Percentiles rank a stretch among this genome's conserved stretches.
These are phyloP conservation scores for Tromatobia lineatoria DNA, from an alignment of 2,888 invertebrate species.

Conservation along the genomic window DNA sequence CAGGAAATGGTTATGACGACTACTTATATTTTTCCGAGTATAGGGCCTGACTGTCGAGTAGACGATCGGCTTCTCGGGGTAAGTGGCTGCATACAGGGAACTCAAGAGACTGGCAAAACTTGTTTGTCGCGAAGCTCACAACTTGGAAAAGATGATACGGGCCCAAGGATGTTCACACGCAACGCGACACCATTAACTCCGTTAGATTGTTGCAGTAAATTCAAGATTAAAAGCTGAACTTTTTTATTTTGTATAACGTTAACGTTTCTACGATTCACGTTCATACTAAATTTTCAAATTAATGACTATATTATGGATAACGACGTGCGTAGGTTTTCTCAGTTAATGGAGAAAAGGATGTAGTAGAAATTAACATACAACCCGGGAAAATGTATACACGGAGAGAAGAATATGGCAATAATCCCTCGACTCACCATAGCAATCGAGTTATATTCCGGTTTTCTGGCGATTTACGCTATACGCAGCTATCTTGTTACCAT, in stretches of 20 bases:
- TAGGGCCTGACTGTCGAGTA: conserved; percentile 9
- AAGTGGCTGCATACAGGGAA: conserved; percentile 6
- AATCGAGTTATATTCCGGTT: no score
- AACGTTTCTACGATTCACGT: background rate
- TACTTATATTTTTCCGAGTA: no score
- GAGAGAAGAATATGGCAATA: no score
- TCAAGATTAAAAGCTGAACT: background rate
- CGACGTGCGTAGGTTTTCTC: no score
- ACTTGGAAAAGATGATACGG: conserved; percentile 19
- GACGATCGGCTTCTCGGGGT: background rate
- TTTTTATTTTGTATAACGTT: background rate
- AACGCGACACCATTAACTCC: conserved; percentile 15
- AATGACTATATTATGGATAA: background rate
- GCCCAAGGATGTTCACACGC: conserved; percentile 22
- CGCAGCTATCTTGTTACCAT: no score
- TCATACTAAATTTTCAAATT: background rate
- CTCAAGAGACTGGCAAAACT: conserved; percentile 26
- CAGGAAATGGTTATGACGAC: no score
- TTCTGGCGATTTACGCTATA: no score
- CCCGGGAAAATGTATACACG: no score
- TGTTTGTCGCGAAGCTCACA: conserved; percentile 15
- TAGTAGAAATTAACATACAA: no score
- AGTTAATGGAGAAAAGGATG: no score
- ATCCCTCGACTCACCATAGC: no score
- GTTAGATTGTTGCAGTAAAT: conserved; percentile 11